Percentiles rank a stretch among this genome's conserved stretches.
Evolutionary conservation across 2,888 invertebrate species (phyloP).

Genomic region (Ochlodes sylvanus): DNA sequence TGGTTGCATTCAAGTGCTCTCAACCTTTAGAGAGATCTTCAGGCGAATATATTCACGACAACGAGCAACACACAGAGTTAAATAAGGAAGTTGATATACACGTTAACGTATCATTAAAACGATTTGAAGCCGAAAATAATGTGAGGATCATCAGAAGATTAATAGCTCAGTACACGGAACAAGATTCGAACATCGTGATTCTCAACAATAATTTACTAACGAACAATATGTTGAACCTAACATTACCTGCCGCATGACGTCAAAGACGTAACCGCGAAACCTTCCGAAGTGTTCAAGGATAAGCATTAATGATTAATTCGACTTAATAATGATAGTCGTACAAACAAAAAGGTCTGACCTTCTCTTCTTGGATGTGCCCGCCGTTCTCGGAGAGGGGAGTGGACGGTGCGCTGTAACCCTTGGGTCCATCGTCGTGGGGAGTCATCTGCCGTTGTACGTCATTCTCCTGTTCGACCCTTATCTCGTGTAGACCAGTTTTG

Average conservation of each 20-base stretch:
- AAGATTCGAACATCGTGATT: slow-evolving; percentile 66
- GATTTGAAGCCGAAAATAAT: slow-evolving; percentile 48
- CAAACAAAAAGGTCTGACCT: slow-evolving; percentile 66
- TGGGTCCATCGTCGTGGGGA: slow-evolving; percentile 77
- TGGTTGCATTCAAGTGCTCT: slow-evolving; percentile 42
- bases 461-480: slow-evolving; percentile 78
- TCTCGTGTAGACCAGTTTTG: slow-evolving; percentile 76
- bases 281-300: slow-evolving; percentile 81
- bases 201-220: slow-evolving; percentile 64
- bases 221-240: slow-evolving; percentile 68
- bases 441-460: slow-evolving; percentile 77
- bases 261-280: slow-evolving; percentile 58
- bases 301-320: slow-evolving; percentile 50
- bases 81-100: slow-evolving; percentile 42
- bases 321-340: slow-evolving; percentile 47
- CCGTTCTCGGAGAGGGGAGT: slow-evolving; percentile 81
- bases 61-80: slow-evolving; percentile 32
- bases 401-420: slow-evolving; percentile 82
- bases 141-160: slow-evolving; percentile 64
- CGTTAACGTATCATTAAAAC: slow-evolving; percentile 37
- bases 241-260: slow-evolving; percentile 62
- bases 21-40: slow-evolving; percentile 40
- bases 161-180: slow-evolving; percentile 74
- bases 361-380: slow-evolving; percentile 80
- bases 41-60: slow-evolving; percentile 4